These are phyloP conservation scores for Epinotia bilunana DNA, from an alignment of 2,888 invertebrate genomes.

Conservation along the genomic window DNA sequence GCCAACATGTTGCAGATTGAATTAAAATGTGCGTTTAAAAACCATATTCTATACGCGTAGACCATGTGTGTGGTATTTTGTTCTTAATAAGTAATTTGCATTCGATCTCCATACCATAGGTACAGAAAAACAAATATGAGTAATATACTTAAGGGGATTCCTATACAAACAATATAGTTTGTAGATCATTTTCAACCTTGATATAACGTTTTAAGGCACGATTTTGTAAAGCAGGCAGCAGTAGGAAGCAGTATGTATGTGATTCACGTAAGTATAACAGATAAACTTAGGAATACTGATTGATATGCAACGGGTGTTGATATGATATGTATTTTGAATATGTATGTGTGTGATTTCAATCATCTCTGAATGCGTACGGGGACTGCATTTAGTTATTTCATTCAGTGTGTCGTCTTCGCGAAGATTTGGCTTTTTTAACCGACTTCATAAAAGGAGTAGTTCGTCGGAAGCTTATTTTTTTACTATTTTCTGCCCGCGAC, in stretches of 20 bases:
- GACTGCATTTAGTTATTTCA: background rate
- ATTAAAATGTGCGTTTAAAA: background rate
- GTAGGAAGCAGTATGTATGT: constrained; percentile 14
- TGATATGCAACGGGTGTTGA: background rate
- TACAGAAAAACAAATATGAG: constrained; percentile 1
- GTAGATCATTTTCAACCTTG: background rate
- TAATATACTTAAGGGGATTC: constrained; percentile 26
- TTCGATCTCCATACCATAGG: too few species aligned
- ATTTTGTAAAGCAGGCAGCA: background rate
- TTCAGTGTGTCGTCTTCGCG: too few species aligned
- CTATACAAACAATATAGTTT: background rate
- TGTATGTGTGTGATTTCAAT: background rate
- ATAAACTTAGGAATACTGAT: background rate
- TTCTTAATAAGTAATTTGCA: background rate
- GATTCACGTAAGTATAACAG: constrained; percentile 9
- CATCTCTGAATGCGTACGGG: background rate
- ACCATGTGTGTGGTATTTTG: constrained; percentile 7
- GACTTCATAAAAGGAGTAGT: too few species aligned
- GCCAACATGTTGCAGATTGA: too few species aligned
- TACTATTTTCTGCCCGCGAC: too few species aligned
- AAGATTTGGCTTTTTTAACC: too few species aligned
- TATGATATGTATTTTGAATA: background rate
- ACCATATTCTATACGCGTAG: background rate
- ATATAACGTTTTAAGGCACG: background rate
- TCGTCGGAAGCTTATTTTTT: too few species aligned